These are phyloP conservation scores for Orthosia gracilis DNA, from an alignment of 2,888 invertebrate species.

Conservation along the genomic window DNA sequence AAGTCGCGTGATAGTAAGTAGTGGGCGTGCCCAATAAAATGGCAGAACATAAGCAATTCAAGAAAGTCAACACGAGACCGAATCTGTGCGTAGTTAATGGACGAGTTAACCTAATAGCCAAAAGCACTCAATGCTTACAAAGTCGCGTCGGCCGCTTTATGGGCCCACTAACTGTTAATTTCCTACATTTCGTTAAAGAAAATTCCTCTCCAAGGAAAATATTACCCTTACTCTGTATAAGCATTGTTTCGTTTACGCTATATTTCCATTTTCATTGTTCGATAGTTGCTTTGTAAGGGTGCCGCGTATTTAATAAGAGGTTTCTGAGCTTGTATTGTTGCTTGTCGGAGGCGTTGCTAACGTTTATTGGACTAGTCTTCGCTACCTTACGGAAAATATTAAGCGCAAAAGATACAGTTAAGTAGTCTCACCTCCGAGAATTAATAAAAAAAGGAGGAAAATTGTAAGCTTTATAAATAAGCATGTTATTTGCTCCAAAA, in stretches of 20 bases:
- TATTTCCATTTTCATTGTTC: slow-evolving; percentile 77
- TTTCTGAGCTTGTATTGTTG: slow-evolving; percentile 68
- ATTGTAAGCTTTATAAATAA: slow-evolving; percentile 24
- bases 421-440: slow-evolving; percentile 32
- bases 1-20: slow-evolving; percentile 64
- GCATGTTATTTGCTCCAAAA: slow-evolving; percentile 24
- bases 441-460: slow-evolving; percentile 33
- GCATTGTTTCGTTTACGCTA: slow-evolving; percentile 77
- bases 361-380: slow-evolving; percentile 61
- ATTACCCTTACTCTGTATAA: slow-evolving; percentile 76
- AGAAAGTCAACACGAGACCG: slow-evolving; percentile 83
- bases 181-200: slow-evolving; percentile 86
- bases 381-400: slow-evolving; percentile 60
- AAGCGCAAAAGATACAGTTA: slow-evolving; percentile 51
- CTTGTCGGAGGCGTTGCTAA: slow-evolving; percentile 65
- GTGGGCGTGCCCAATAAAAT: slow-evolving; percentile 69
- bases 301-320: slow-evolving; percentile 75
- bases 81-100: slow-evolving; percentile 87
- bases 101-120: slow-evolving; percentile 89
- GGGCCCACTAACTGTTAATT: slow-evolving; percentile 89
- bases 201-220: slow-evolving; percentile 86
- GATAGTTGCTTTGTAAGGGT: slow-evolving; percentile 73
- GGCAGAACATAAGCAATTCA: slow-evolving; percentile 74
- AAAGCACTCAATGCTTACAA: slow-evolving; percentile 91
- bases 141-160: slow-evolving; percentile 88